Evolutionary conservation across 92 coral and sea anemone species (phyloP), one percentile per base, ranked within the genome.

Genomic region (Epizoanthus scotinus): DNA sequence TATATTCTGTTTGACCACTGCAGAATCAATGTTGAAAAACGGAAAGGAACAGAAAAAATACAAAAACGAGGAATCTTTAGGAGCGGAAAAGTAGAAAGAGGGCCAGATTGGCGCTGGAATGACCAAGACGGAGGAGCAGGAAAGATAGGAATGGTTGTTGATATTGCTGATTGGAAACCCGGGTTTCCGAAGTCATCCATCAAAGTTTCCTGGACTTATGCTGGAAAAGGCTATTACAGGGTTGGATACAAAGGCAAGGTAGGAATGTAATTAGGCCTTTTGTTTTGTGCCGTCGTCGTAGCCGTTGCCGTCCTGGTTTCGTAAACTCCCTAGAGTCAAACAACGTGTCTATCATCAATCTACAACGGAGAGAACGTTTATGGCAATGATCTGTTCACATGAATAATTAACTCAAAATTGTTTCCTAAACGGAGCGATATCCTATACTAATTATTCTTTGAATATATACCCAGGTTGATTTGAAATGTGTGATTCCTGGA

Each of bases 11-110:
- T 47, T 47, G 34, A 13, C 15, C 18, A 50, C 53, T 53, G 44
- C 31, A 71, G 78, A 60, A 20, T 71, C n/a, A 26, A 14, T 22
- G 63, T 71, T 71, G 63, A 60, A 0, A 26, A 53, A 71, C 78
- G 78, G 18, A 52, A 9, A 47, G 78, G 78, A 25, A 9, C 57
- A 28, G 42, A 71, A 53, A 71, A 71, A 28, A 71, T 71, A 26
- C 78, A 71, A 42, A 71, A 71, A 26, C 52, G 57, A 53, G 78
- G 78, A 71, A 71, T 53, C 53, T 71, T 71, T 49, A 71, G 52
- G 53, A 61, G 78, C 6, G 55, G 40, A 19, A 71, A 53, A 28
- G 62, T 71, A 18, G 19, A 18, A 18, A 50, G 78, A 50, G 78
- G 78, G 6, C 19, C 47, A 15, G 25, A 54, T 40, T 71, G 78